Percentiles rank a stretch among this genome's conserved stretches.
phyloP scores from a whole-genome alignment of 2,797 vertebrate genomes.

The Pipistrellus nathusii region DNA sequence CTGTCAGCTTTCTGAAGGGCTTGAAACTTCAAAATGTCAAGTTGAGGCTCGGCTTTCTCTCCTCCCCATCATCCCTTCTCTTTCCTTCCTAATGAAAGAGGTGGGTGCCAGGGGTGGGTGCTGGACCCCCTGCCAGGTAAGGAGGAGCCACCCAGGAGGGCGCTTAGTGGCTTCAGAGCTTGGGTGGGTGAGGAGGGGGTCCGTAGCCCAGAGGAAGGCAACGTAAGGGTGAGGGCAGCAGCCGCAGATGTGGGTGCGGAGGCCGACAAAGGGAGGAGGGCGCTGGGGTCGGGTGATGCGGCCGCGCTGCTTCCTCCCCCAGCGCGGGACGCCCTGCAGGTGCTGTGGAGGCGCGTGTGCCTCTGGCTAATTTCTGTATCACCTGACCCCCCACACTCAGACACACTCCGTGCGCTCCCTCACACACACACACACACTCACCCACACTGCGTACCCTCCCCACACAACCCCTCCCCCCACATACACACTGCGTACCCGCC shows the following conservation, averaged over 20 bases:
- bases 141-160: not conserved
- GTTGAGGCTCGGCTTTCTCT: not conserved
- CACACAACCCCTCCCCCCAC: no score
- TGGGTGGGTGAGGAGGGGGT: no score
- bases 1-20: not conserved
- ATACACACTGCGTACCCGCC: no score
- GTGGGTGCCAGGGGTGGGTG: no score
- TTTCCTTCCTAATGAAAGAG: not conserved
- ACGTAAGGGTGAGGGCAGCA: not conserved
- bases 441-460: no score
- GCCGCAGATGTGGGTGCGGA: not conserved
- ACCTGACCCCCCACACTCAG: no score
- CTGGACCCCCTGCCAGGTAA: not conserved
- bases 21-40: not conserved
- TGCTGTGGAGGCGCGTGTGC: no score
- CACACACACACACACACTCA: no score
- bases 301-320: no score
- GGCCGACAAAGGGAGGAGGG: not conserved
- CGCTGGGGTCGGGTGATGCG: not conserved
- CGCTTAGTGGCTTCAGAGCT: no score
- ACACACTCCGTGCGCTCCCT: no score
- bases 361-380: not conserved
- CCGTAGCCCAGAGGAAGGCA: not conserved
- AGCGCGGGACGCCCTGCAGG: fast-evolving
- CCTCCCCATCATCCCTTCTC: no score